Conservation (phyloP, 2,797 vertebrate genomes). For the Passerculus sandwichensis region DNA sequence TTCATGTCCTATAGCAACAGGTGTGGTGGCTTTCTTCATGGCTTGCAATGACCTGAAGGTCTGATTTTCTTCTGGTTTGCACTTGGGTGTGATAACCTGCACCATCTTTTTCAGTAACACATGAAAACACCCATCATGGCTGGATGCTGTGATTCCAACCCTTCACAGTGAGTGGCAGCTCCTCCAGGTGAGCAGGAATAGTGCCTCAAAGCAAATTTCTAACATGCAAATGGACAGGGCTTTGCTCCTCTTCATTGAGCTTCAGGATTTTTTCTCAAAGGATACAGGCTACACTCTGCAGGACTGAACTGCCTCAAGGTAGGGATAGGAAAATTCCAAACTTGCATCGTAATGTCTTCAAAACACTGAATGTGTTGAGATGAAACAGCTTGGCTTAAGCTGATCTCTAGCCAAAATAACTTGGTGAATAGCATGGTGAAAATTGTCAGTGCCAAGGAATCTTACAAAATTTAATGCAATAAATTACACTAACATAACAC, state of each 20-base stretch:
- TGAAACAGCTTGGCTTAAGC: conserved; percentile 46
- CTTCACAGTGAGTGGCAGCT: not conserved
- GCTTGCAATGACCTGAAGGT: not conserved
- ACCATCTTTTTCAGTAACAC: not conserved
- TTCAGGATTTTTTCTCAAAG: not conserved
- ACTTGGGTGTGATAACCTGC: not conserved
- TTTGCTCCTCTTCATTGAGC: not conserved
- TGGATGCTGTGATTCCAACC: not conserved
- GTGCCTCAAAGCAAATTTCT: not conserved
- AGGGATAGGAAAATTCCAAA: conserved; percentile 32
- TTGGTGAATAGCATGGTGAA: conserved; percentile 33
- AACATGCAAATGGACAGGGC: not conserved
- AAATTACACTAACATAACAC: conserved; percentile 38
- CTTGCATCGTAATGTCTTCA: not conserved
- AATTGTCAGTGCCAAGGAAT: conserved; percentile 44
- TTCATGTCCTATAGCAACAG: no score
- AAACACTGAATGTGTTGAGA: conserved; percentile 47
- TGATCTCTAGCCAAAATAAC: conserved; percentile 56
- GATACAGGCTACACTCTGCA: not conserved
- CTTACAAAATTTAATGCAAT: conserved; percentile 36
- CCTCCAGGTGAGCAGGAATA: not conserved
- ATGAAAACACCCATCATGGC: not conserved
- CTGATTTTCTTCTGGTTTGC: not conserved
- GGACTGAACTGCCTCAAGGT: not conserved
- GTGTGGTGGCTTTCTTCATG: not conserved